Percentiles rank a stretch among this genome's conserved stretches.
Evolutionary conservation across 2,888 invertebrate genomes (phyloP).

Genomic region (Philaethria dido): DNA sequence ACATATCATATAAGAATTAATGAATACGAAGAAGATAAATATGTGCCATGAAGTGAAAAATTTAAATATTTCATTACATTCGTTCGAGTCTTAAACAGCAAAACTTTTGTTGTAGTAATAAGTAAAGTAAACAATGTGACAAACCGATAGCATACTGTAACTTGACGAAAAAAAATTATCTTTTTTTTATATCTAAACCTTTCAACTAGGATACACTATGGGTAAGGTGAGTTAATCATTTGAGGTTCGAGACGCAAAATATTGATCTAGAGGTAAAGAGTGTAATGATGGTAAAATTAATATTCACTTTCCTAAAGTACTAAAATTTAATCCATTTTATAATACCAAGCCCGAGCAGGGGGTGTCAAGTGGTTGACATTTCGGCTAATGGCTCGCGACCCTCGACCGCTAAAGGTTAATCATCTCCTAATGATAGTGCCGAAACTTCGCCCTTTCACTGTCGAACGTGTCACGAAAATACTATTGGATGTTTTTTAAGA

Average conservation of each 20-base stretch:
- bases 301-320: not conserved
- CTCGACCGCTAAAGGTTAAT: slow-evolving; percentile 75
- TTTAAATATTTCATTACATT: too few relatives aligned
- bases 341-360: slow-evolving; percentile 48
- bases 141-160: too few relatives aligned
- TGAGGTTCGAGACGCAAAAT: not conserved
- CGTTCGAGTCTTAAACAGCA: too few relatives aligned
- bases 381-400: slow-evolving; percentile 67
- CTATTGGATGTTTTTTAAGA: slow-evolving; percentile 35
- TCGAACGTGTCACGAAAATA: slow-evolving; percentile 39
- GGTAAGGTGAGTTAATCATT: not conserved
- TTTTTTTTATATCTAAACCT: not conserved
- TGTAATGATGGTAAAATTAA: not conserved
- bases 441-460: slow-evolving; percentile 52
- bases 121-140: too few relatives aligned
- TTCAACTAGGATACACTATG: not conserved
- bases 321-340: slow-evolving; percentile 38
- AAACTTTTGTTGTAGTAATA: too few relatives aligned
- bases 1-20: too few relatives aligned
- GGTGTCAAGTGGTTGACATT: slow-evolving; percentile 73
- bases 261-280: not conserved
- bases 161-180: too few relatives aligned
- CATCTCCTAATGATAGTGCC: slow-evolving; percentile 75
- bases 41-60: not conserved
- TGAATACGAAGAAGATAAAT: too few relatives aligned